Evolutionary conservation across 2,888 invertebrate species (phyloP), one percentile per base, ranked within the genome.

Genomic region (Cephus nigrinus): DNA sequence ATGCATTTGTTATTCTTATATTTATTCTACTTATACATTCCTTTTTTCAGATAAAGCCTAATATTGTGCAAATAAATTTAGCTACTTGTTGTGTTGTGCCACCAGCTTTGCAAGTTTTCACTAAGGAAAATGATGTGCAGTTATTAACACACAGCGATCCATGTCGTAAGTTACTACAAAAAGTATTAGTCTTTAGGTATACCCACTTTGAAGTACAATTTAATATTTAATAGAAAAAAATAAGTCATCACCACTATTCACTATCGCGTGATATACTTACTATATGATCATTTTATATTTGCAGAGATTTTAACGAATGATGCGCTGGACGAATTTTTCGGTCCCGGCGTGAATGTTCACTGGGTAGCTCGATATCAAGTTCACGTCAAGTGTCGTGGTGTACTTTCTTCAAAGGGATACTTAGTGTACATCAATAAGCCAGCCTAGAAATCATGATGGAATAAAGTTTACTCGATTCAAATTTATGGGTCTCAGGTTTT

Each of bases 91-190:
- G 98, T 92, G 97, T 98, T 4, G 98, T 99, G 77, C 98, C 99
- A 33, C 96, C 97, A 1, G 95, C 96, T 3, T 93, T 99, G 83
- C 96, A 97, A 91, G 94, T 95, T 82, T 99, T 97, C 92, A 98
- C 99, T 81, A 96, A 96, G 86, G 95, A 96, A 83, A 95, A 98
- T 87, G 97, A 97, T 87, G 96, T 99, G 80, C 98, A 98, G 90
- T 92, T 99, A 69, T 93, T 99, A 34, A 99, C 99, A 0, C 99
- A 99, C 91, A 98, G 97, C 87, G 99, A 99, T 92, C 97, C 98
- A 0, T 95, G 95, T 89, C 96, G 97, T 97, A 92, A 92, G 91
- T 87, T 55, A 55, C 9, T 55, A 23, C 23, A 79, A 76, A 12
- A 74, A 36, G 36, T 69, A 69, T 73, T 36, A 74, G 35, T 31